phyloP scores from a whole-genome alignment of 2,113 vertebrate genomes.

The Acinonyx jubatus region DNA sequence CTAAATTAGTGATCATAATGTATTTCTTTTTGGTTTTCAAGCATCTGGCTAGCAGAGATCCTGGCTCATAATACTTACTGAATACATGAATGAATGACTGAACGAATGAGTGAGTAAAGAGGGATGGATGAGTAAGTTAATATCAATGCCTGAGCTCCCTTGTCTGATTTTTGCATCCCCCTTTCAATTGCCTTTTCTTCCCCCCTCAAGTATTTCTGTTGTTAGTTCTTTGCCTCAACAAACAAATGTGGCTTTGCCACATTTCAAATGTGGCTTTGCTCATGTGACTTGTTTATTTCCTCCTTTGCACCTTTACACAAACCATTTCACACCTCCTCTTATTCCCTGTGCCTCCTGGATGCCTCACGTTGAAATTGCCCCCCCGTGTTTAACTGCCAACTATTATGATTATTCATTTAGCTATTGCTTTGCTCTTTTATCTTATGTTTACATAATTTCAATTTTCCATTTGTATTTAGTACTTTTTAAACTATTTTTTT shows the following conservation, averaged over 20 bases:
- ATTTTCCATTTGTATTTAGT: not conserved
- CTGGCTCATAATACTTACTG: not conserved
- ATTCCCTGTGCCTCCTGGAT: accelerated
- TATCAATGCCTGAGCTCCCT: not conserved
- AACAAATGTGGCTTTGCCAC: not conserved
- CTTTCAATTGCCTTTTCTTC: not conserved
- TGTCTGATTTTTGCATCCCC: not conserved
- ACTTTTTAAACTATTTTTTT: not conserved
- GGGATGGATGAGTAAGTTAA: not conserved
- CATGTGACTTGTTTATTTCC: not conserved
- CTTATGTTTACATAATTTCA: not conserved
- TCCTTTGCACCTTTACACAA: not conserved
- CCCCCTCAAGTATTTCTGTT: not conserved
- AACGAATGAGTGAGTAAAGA: not conserved
- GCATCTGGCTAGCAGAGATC: not conserved
- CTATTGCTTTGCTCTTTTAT: not conserved
- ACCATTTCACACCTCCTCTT: accelerated
- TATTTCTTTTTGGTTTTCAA: not conserved
- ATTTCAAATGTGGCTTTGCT: not conserved
- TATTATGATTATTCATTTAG: not conserved
- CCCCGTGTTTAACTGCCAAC: not conserved
- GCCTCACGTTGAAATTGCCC: not conserved
- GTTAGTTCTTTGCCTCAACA: not conserved
- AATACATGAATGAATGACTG: not conserved
- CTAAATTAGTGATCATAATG: not conserved